A percentile compares a stretch with the other conserved stretches of the same genome.
phyloP scores from a whole-genome alignment of 2,888 invertebrate species.

The Gymnocheta viridis region DNA sequence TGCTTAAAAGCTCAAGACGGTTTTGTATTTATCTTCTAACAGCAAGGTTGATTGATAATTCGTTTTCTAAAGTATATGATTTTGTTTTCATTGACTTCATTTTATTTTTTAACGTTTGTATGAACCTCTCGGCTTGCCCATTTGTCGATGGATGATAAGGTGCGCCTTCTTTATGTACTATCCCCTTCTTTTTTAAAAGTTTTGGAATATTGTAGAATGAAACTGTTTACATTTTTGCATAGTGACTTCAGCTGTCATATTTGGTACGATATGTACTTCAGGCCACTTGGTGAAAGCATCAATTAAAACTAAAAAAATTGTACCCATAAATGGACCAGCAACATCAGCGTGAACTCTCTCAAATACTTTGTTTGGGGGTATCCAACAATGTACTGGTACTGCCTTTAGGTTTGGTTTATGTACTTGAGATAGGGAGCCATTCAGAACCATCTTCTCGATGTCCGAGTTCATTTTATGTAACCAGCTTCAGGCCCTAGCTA shows the following conservation, averaged over 20 bases:
- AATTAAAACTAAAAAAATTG: conserved; percentile 63
- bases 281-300: conserved; percentile 72
- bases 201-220: conserved; percentile 55
- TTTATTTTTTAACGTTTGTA: conserved; percentile 26
- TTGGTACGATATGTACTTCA: conserved; percentile 70
- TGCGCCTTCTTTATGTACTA: conserved; percentile 46
- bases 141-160: conserved; percentile 53
- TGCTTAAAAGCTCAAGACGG: too few species aligned
- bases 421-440: conserved; percentile 65
- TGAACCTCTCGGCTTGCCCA: conserved; percentile 42
- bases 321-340: conserved; percentile 62
- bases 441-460: conserved; percentile 56
- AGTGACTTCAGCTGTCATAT: conserved; percentile 65
- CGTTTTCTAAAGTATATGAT: too few species aligned
- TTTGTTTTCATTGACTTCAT: background rate
- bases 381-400: conserved; percentile 48
- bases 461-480: conserved; percentile 64
- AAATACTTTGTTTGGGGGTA: conserved; percentile 51
- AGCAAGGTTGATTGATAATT: too few species aligned
- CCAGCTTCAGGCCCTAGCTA: conserved; percentile 72
- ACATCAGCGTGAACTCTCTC: conserved; percentile 71
- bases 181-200: conserved; percentile 57
- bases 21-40: too few species aligned
- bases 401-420: conserved; percentile 36
- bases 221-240: conserved; percentile 65